Base-by-base conservation (phyloP, 2,888 invertebrate species). In the Ornithoptera priamus region DNA sequence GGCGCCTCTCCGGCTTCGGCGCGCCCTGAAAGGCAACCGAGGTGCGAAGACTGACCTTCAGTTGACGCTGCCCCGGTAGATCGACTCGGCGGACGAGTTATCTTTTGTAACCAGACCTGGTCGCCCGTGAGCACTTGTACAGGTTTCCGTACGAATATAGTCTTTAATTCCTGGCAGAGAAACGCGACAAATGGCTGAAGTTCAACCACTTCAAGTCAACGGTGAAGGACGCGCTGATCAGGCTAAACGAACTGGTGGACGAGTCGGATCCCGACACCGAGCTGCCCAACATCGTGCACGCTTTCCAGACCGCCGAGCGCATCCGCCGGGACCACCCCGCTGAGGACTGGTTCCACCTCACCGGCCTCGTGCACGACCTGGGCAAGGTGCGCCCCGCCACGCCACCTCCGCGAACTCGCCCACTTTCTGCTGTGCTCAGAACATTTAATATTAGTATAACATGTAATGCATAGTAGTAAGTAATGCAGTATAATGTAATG, bases 251-350 rank as follows among this genome's bases (percentile, higher is more conserved):
- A 74, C 92, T 99, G 72, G 95, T 99, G 36, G 99, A 99, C 81
- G 98, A 99, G 89, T 97, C 97, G 30, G 99, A 99, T 90, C 99
- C 99, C 0, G 99, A 99, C 89, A 95, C 96, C 0, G 95, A 96
- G 80, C 89, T 99, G 76, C 99, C 99, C 0, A 99, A 99, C 88
- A 97, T 98, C 74, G 94, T 98, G 65, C 99, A 99, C 86, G 99
- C 98, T 67, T 98, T 97, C 90, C 99, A 99, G 92, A 99, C 99
- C 0, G 99, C 99, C 0, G 99, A 99, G 89, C 93, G 96, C 68
- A 97, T 99, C 76, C 94, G 98, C 0, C 85, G 93, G 62, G 96
- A 96, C 66, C 95, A 97, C 83, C 99, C 99, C 0, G 93, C 97
- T 71, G 91, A 95, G 18, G 98, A 98, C 81, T 99, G 99, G 99